Evolutionary conservation across 2,797 vertebrate genomes (phyloP), one percentile per base, ranked within the genome.

Genomic region (Hyperoplus immaculatus): DNA sequence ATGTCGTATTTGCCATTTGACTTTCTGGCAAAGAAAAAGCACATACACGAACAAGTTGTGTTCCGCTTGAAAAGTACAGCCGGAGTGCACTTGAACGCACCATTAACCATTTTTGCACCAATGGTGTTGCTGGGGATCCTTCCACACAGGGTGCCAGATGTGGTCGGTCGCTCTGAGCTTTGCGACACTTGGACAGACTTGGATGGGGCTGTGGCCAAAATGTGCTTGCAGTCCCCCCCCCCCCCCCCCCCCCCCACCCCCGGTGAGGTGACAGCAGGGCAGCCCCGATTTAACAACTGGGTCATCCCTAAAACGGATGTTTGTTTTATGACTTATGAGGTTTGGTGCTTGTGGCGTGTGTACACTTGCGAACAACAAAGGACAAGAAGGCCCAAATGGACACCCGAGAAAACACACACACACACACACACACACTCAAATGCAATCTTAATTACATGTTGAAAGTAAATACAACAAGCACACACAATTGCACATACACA

Each of bases 201-300:
- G 55, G 38, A 82, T 67, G 67, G 58, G 42, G 76, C 59, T 69
- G 45, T 63, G 79, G 69, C 67, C 64, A 84, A 90, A 88, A 81
- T 75, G 78, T 84, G 87, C 29, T 29, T 29, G 62, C 85, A 57
- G 79, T 49, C 41, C 59, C 67, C 69, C 87, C 72, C 21, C 85
- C 60, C 78, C 45, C 41, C 59, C 67, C 69, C 87, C 72, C 85
- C 60, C 78, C 45, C 41, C 59, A 63, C 69, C 87, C 72, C 54
- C 69, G 15, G 77, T 80, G 80, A 89, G 85, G 86, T 90, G 89
- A 89, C 81, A 86, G 63, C 59, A 81, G 84, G 61, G 55, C 64
- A 59, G 74, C 75, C 83, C 29, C 56, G 69, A 90, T 89, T 88
- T 87, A 91, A 91, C 77, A 86, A 83, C 77, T 87, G 81, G 81